A percentile compares a stretch with the other conserved stretches of the same genome.
Evolutionary conservation across 2,113 vertebrate genomes (phyloP).

Genomic region (Nycticryphes semicollaris): DNA sequence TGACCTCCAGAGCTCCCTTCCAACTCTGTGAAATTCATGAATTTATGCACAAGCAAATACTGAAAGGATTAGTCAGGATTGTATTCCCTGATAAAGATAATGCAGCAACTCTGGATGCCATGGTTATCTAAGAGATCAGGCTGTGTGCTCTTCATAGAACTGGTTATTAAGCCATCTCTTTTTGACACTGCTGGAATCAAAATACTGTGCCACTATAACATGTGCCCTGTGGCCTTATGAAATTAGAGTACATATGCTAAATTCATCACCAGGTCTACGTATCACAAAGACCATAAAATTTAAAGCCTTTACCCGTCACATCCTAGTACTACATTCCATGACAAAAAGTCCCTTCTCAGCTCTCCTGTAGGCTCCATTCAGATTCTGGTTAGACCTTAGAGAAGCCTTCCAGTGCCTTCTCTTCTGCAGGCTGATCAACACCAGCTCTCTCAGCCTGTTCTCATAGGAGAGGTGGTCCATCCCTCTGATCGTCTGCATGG

Average conservation of each 20-base stretch:
- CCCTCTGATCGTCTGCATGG: no score
- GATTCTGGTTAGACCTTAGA: no score
- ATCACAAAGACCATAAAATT: neutral
- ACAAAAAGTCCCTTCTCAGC: no score
- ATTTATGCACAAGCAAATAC: neutral
- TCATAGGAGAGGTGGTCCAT: no score
- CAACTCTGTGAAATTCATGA: neutral
- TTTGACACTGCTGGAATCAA: neutral
- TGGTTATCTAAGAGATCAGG: neutral
- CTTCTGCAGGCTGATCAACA: no score
- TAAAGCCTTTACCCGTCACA: no score
- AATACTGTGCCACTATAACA: neutral
- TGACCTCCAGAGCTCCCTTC: neutral
- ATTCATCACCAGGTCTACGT: neutral
- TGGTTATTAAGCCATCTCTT: neutral
- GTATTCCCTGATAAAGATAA: neutral
- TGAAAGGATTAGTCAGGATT: neutral
- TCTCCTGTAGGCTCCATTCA: no score
- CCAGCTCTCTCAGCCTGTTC: no score
- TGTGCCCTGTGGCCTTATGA: neutral
- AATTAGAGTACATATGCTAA: neutral
- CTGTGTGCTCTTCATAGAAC: neutral
- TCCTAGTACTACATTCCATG: no score
- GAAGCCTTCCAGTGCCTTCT: no score
- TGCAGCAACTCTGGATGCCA: neutral